Base-by-base conservation (phyloP, 1,140 invertebrate genomes). In the Leptinotarsa lineolata region DNA sequence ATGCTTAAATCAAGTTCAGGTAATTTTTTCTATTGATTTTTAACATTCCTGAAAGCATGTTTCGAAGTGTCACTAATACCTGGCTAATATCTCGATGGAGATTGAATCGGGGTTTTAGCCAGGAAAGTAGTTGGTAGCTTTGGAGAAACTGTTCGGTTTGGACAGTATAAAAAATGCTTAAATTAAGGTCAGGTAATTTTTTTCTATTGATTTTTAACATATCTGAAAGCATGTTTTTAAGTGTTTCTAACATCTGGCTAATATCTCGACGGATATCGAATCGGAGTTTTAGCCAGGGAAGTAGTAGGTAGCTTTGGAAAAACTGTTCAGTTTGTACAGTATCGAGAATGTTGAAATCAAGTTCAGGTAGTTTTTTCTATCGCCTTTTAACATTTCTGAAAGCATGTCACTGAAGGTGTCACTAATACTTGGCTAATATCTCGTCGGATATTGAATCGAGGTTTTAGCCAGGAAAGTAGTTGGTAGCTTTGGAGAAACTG, bases 281-380 rank as follows among this genome's bases (percentile, higher is more conserved):
- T n/a, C n/a, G n/a, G n/a, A n/a, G n/a, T n/a, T n/a, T n/a, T n/a
- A 74, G 63, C 16, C 74, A 4, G 70, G 79, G 72, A 77, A 21
- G 12, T 92, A 92, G n/a, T n/a, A n/a, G 0, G 80, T 89, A 70
- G 80, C 82, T 4, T 85, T 97, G 78, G 88, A 93, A 54, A 81
- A 87, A 11, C 80, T 88, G 0, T 97, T 97, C 83, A 85, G 89
- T 24, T 86, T 97, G 45, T 87, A 89, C 74, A 80, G 79, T 1
- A 86, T 87, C 12, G 89, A 89, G 74, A 97, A 97, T 84, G 86
- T 90, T 4, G 95, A 97, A 87, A 92, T 97, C 68, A 91, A 91
- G 71, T 97, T 87, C 82, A 88, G 90, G 48, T 54, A 54, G 15
- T 18, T 54, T 39, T 39, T 39, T 39, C 30, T 3, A 2, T 39